Base-by-base conservation (phyloP, 2,113 vertebrate genomes). In the Xiphophorus maculatus region DNA sequence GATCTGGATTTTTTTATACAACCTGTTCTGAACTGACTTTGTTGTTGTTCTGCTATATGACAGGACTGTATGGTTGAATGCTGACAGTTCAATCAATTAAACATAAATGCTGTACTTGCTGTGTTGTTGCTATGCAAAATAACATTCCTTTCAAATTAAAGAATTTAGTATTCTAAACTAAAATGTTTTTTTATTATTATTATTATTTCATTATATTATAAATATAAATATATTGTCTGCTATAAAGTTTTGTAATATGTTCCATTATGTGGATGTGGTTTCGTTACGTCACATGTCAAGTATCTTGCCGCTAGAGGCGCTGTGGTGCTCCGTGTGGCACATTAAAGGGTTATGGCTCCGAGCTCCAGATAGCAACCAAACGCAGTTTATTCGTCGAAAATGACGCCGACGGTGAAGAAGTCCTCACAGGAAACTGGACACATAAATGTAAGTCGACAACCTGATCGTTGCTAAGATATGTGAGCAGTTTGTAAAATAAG, bases 121-220 rank as follows among this genome's bases (percentile, higher is more conserved):
- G 1, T 14, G 6, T 27, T 60, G 3, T 68, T 74, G 30, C 30
- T 62, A 19, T 80, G 66, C 42, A 33, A 65, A 64, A 70, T 54
- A 37, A 61, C 72, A 82, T 84, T 82, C 65, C 69, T 81, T 22
- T 70, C 15, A 11, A 87, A 85, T 77, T 83, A 87, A 90, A 74
- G 0, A 62, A 69, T 77, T 48, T 32, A 40, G 73, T 14, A 73
- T 10, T 76, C 27, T 68, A 27, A 69, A 33, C n/a, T 30, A 0
- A 10, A 54, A 30, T 27, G 42, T 1, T 54, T 76, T 27, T 67
- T 37, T 74, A 67, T 2, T 2, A 5, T 32, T 2, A 5, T 32
- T 71, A 8, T 22, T 17, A 44, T 44, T 17, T 44, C 15, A 4
- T 44, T 14, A 3, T 5, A 28, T 28, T 28, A 28, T 28, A 28